Evolutionary conservation across 2,888 invertebrate species (phyloP), one percentile per base, ranked within the genome.

Genomic region (Dasypolia templi): DNA sequence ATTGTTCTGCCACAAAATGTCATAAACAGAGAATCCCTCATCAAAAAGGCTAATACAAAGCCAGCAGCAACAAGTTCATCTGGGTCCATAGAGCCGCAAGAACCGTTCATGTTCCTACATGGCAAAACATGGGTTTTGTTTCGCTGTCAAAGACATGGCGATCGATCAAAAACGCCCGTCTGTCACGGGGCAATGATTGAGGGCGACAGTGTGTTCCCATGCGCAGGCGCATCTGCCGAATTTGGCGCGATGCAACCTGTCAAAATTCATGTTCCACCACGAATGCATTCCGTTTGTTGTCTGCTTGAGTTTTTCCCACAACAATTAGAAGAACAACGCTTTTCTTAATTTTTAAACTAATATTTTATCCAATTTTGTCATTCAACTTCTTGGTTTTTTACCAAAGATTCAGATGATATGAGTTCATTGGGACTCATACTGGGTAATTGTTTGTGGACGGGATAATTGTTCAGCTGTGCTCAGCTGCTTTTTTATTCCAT

Each of bases 141-240:
- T 86, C 79, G 73, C 69, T 82, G 82, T 80, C 79, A 84, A 72
- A 81, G 75, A 74, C 82, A 86, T 73, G 79, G 82, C 88, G 83
- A 93, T 93, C 94, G 91, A 94, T 94, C 94, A 93, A 88, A 89
- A 88, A 87, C 77, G 67, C 75, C 76, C 69, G 84, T 81, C 87
- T 89, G 89, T 87, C 89, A 87, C 73, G 68, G 83, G 58, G 77
- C 79, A 87, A 88, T 91, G 91, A 92, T 92, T 87, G 90, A 91
- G 86, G 81, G 88, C 82, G 86, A 83, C 83, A 77, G 82, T 73
- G 29, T 77, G 77, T 84, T 86, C 75, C 75, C 82, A 78, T 82
- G 79, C 75, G 83, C 87, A 65, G 72, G 70, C 78, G 87, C 90
- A 90, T 87, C 89, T 89, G 88, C 89, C 90, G 81, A 90, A 91